Evolutionary conservation across 1,140 invertebrate genomes (phyloP).

Genomic region (Pogonus chalceus): DNA sequence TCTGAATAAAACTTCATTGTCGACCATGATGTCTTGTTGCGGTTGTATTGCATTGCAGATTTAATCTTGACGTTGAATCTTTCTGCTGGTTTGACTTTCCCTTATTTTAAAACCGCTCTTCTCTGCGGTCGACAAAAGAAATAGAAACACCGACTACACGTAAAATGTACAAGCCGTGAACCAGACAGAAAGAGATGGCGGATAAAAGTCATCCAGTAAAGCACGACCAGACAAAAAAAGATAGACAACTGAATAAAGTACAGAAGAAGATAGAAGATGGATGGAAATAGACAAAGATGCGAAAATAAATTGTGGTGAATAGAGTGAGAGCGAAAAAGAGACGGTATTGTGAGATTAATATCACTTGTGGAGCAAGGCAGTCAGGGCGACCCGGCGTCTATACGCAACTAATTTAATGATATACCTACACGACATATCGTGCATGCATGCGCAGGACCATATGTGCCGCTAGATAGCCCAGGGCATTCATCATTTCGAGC

Average conservation of each 20-base stretch:
- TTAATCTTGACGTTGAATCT: slow-evolving; percentile 1
- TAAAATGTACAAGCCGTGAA: background rate
- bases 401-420: slow-evolving; percentile 3
- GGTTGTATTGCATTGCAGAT: slow-evolving; percentile 3
- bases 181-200: background rate
- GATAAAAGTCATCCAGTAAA: background rate
- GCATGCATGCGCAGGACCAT: background rate
- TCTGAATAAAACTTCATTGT: background rate
- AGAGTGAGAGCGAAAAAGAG: too few relatives aligned
- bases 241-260: too few relatives aligned
- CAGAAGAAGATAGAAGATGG: too few relatives aligned
- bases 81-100: background rate
- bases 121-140: background rate
- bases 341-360: background rate
- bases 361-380: background rate
- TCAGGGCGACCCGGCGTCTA: background rate
- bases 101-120: background rate
- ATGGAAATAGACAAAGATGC: too few relatives aligned
- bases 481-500: slow-evolving; percentile 2
- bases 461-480: background rate
- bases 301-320: too few relatives aligned
- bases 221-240: background rate
- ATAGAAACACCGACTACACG: background rate
- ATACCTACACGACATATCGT: background rate
- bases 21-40: slow-evolving; percentile 3